Evolutionary conservation across 1,140 invertebrate species (phyloP).

Genomic region (Halictus rubicundus): DNA sequence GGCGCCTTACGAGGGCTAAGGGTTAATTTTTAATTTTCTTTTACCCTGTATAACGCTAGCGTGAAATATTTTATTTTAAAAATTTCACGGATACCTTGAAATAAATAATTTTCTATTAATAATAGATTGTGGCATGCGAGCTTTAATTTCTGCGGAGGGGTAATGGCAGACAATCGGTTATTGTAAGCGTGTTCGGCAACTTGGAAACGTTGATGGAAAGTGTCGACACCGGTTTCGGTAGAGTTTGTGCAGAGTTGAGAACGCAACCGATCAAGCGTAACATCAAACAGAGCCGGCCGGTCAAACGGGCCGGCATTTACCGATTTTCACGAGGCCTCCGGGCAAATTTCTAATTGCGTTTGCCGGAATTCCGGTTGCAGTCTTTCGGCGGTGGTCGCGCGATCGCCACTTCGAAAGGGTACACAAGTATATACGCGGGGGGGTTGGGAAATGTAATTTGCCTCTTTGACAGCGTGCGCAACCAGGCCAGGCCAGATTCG

Average conservation of each 20-base stretch:
- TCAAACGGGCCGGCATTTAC: background rate
- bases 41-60: no score
- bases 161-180: no score
- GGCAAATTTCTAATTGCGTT: constrained; percentile 44
- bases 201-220: background rate
- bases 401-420: constrained; percentile 1
- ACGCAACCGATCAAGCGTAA: background rate
- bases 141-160: no score
- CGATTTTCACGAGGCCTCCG: background rate
- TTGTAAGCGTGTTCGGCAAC: no score
- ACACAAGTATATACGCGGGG: constrained; percentile 14
- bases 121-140: no score
- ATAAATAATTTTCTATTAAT: no score
- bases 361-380: constrained; percentile 27
- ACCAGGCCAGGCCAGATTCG: constrained; percentile 43
- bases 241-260: background rate
- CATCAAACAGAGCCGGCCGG: background rate
- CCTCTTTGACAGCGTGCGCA: constrained; percentile 49
- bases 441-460: constrained; percentile 51
- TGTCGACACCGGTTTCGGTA: background rate
- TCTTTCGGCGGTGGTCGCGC: constrained; percentile 9
- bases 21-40: no score
- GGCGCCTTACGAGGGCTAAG: no score
- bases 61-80: no score
- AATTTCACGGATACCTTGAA: no score